Evolutionary conservation across 2,113 vertebrate genomes (phyloP).

Genomic region (Aptenodytes forsteri): DNA sequence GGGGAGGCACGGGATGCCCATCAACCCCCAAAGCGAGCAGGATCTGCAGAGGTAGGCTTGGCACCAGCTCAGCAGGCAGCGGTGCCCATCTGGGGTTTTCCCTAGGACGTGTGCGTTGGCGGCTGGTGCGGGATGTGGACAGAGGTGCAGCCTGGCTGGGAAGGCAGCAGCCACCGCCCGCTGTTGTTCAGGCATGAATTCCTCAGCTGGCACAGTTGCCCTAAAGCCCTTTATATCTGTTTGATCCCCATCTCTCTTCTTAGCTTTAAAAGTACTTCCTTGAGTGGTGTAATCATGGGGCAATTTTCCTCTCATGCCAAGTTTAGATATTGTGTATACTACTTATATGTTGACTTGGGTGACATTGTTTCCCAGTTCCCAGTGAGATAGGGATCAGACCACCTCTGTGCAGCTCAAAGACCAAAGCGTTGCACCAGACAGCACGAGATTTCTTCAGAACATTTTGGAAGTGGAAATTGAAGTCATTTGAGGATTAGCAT

Average conservation of each 20-base stretch:
- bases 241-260: conserved; percentile 52
- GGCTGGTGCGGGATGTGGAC: neutral
- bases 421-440: conserved; percentile 30
- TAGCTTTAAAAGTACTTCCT: conserved; percentile 61
- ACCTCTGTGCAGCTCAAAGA: conserved; percentile 56
- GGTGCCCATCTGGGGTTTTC: neutral
- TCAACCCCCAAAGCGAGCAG: neutral
- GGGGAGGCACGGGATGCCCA: neutral
- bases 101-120: accelerated
- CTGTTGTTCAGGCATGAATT: conserved; percentile 44
- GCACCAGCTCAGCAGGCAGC: accelerated
- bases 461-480: conserved; percentile 63
- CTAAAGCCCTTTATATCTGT: conserved; percentile 42
- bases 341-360: conserved; percentile 54
- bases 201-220: conserved; percentile 43
- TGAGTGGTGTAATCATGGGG: conserved; percentile 55
- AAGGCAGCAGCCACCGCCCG: neutral
- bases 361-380: conserved; percentile 59
- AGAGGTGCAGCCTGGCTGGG: neutral
- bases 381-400: conserved; percentile 62
- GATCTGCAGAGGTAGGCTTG: neutral
- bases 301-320: conserved; percentile 60
- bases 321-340: conserved; percentile 49
- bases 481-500: conserved; percentile 64
- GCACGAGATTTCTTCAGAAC: conserved; percentile 15